These are phyloP conservation scores for Melanchra persicariae DNA, from an alignment of 2,888 invertebrate species.

Conservation along the genomic window DNA sequence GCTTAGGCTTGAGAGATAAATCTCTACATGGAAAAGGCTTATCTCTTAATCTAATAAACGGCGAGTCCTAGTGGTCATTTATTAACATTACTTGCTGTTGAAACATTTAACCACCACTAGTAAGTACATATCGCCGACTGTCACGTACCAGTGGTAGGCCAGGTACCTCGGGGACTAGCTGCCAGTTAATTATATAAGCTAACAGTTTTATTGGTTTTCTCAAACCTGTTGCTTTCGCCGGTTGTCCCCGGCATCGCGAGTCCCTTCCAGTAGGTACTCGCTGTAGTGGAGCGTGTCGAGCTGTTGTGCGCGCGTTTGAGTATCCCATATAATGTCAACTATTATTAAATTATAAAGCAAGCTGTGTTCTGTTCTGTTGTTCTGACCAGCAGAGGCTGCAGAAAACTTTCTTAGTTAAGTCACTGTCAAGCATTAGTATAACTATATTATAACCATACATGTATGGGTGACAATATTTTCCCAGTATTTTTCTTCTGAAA, in stretches of 20 bases:
- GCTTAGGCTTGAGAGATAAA: background rate
- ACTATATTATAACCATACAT: too few species aligned
- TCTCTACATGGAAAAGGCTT: background rate
- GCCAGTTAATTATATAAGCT: slow-evolving; percentile 41
- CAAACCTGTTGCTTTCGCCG: slow-evolving; percentile 45
- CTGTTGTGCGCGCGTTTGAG: too few species aligned
- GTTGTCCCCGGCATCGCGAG: slow-evolving; percentile 26
- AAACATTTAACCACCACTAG: background rate
- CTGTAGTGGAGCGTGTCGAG: too few species aligned
- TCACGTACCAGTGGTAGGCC: background rate
- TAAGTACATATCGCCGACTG: background rate
- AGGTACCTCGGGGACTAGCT: background rate
- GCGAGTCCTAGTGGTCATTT: background rate
- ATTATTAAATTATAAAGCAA: background rate
- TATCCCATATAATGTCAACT: too few species aligned
- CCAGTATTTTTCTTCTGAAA: too few species aligned
- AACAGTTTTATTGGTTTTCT: slow-evolving; percentile 49
- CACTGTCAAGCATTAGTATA: background rate
- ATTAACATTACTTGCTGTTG: slow-evolving; percentile 8
- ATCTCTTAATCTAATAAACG: background rate
- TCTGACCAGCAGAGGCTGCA: background rate
- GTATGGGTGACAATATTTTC: too few species aligned
- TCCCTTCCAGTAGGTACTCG: background rate
- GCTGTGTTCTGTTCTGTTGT: too few species aligned
- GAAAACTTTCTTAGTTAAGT: background rate